These are phyloP conservation scores for Micropoecilia bifurca DNA, from an alignment of 2,797 vertebrate species.

Conservation along the genomic window DNA sequence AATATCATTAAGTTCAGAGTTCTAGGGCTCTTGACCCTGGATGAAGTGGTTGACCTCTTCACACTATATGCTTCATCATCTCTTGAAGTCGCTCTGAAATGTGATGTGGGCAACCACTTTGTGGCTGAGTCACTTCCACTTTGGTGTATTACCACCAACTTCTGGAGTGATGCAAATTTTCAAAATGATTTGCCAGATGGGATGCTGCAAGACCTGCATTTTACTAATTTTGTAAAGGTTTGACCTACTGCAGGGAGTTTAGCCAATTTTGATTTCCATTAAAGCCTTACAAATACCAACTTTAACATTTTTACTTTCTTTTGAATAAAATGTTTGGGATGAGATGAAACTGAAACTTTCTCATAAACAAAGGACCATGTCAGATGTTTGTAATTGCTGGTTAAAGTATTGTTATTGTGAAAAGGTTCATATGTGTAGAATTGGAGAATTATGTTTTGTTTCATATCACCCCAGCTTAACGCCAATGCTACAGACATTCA, in stretches of 20 bases:
- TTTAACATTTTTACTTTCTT: not conserved
- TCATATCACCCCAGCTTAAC: not conserved
- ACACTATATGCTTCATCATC: not conserved
- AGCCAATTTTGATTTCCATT: not conserved
- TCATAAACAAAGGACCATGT: not conserved
- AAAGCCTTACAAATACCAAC: not conserved
- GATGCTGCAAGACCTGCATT: not conserved
- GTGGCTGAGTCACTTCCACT: not conserved
- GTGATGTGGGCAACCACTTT: not conserved
- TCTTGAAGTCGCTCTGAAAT: not conserved
- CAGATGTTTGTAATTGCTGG: not conserved
- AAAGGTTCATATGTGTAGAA: no score
- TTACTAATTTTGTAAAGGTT: not conserved
- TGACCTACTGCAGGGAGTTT: not conserved
- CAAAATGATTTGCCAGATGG: not conserved
- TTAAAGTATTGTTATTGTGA: no score
- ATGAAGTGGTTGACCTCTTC: not conserved
- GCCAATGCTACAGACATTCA: no score
- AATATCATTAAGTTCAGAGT: not conserved
- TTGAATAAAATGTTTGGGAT: not conserved
- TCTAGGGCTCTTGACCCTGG: not conserved
- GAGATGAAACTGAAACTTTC: not conserved
- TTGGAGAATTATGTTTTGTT: not conserved
- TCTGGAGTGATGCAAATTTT: not conserved
- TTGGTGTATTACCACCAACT: not conserved